A percentile compares a stretch with the other conserved stretches of the same genome.
Evolutionary conservation across 2,113 vertebrate genomes (phyloP).

Genomic region (Chionodraco myersi): DNA sequence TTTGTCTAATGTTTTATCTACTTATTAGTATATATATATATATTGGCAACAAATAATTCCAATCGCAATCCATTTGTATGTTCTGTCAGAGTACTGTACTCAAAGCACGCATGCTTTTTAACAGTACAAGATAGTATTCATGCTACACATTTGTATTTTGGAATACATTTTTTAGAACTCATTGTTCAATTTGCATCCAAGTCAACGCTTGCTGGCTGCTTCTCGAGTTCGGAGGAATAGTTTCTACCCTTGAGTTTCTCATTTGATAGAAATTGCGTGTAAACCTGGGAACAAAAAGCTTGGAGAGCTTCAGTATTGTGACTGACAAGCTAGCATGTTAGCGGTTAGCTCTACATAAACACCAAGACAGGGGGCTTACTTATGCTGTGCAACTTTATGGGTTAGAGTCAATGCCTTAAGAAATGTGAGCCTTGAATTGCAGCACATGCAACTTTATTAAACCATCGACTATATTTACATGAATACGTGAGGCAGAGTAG

Average conservation of each 20-base stretch:
- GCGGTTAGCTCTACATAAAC: neutral
- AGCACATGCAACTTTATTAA: neutral
- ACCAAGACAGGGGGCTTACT: neutral
- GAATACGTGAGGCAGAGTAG: slow-evolving; percentile 1
- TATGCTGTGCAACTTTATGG: neutral
- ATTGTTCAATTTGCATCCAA: neutral
- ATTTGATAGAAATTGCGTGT: neutral
- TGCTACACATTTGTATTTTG: neutral
- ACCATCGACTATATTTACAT: neutral
- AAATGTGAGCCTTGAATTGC: neutral
- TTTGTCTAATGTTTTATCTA: neutral
- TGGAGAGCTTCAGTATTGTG: too few species aligned
- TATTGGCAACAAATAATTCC: neutral
- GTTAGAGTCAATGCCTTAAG: neutral
- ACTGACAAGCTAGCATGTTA: neutral
- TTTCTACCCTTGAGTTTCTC: neutral
- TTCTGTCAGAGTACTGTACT: neutral
- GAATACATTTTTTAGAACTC: neutral
- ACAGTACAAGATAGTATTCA: neutral
- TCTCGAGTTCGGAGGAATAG: neutral
- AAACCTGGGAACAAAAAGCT: neutral
- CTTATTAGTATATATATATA: too few species aligned
- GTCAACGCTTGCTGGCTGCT: neutral
- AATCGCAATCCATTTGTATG: too few species aligned
- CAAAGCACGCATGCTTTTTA: neutral